Percentiles rank a stretch among this genome's conserved stretches.
These are phyloP conservation scores for Ptycholaimellus sp. DNA, from an alignment of 2,888 invertebrate species.

Conservation along the genomic window DNA sequence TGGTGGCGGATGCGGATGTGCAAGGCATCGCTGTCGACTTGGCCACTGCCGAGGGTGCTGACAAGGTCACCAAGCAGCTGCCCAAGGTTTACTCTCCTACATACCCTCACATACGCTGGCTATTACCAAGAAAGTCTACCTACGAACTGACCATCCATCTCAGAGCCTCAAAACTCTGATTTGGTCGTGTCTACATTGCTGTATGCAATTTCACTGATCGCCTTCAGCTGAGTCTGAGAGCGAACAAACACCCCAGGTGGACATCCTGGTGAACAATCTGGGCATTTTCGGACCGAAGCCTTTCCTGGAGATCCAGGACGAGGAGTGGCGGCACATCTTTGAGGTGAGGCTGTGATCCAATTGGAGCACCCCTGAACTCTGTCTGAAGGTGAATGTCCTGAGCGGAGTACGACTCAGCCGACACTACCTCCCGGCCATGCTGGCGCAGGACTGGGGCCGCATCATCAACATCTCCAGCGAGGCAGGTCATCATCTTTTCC, in stretches of 20 bases:
- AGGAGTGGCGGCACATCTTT: constrained; percentile 1
- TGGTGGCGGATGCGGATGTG: neutral
- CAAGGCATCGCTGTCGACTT: neutral
- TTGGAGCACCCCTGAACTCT: too few relatives aligned
- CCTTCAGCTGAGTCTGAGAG: too few relatives aligned
- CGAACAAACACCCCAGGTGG: constrained; percentile 1
- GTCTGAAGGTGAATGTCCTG: too few relatives aligned
- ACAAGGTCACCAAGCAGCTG: neutral
- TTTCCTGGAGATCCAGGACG: constrained; percentile 1
- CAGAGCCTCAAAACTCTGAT: too few relatives aligned
- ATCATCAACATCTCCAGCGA: neutral
- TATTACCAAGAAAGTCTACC: too few relatives aligned
- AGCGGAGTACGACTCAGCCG: neutral
- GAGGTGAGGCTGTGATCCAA: too few relatives aligned
- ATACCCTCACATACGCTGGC: too few relatives aligned
- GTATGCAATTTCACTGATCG: too few relatives aligned
- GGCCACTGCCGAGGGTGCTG: neutral
- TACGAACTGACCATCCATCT: too few relatives aligned
- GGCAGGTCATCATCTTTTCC: too few relatives aligned
- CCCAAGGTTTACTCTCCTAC: too few relatives aligned
- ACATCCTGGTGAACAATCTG: constrained; percentile 3
- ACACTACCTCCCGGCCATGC: neutral
- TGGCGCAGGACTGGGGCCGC: neutral
- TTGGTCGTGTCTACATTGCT: too few relatives aligned
- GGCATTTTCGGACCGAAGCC: constrained; percentile 2